These are phyloP conservation scores for Argynnis bischoffii DNA, from an alignment of 2,888 invertebrate species.

Conservation along the genomic window DNA sequence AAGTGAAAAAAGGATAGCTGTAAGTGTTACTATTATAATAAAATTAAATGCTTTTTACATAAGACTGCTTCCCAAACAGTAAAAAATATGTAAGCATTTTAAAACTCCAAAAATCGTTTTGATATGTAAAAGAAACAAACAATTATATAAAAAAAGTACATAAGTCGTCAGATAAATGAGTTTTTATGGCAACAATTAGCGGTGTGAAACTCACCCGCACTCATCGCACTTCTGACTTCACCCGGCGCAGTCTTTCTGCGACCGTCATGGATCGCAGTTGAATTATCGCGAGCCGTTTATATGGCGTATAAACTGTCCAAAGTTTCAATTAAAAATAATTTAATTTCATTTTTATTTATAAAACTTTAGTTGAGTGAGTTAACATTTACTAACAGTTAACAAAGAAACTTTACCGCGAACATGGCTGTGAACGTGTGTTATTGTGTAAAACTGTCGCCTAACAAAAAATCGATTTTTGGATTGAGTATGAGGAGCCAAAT, in stretches of 20 bases:
- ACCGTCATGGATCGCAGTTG: conserved; percentile 76
- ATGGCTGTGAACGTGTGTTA: conserved; percentile 79
- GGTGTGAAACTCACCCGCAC: conserved; percentile 23
- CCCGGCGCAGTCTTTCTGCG: conserved; percentile 66
- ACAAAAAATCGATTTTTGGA: conserved; percentile 81
- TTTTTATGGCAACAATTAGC: conserved; percentile 2
- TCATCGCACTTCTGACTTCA: conserved; percentile 53
- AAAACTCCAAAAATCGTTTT: too few relatives aligned
- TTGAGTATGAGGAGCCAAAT: conserved; percentile 74
- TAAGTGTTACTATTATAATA: background rate
- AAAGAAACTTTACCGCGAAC: conserved; percentile 50
- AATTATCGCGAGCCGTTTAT: conserved; percentile 51
- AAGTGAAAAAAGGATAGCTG: conserved; percentile 1
- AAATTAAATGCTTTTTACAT: background rate
- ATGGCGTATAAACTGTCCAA: conserved; percentile 47
- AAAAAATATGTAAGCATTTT: background rate
- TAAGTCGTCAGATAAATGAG: background rate
- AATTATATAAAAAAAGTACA: background rate
- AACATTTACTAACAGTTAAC: conserved; percentile 49
- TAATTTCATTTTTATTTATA: conserved; percentile 58
- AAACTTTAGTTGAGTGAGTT: conserved; percentile 52
- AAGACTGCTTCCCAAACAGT: background rate
- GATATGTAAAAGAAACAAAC: background rate
- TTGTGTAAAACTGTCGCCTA: conserved; percentile 76
- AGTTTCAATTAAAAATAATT: conserved; percentile 47